Evolutionary conservation across 2,888 invertebrate species (phyloP).

Genomic region (Nemotelus nigrinus): DNA sequence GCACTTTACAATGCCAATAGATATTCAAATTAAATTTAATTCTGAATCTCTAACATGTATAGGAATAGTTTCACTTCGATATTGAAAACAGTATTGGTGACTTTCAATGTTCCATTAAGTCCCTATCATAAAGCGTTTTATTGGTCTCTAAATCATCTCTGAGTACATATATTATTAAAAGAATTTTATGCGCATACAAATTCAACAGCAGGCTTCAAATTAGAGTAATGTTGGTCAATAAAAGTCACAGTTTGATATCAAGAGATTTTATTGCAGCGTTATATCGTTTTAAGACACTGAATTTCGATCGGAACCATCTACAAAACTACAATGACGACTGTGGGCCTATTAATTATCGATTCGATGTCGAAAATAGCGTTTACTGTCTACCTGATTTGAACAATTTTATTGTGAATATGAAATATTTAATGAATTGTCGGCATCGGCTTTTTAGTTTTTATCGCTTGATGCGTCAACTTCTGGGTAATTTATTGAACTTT

Average conservation of each 20-base stretch:
- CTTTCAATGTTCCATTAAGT: neutral
- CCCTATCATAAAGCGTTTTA: conserved; percentile 1
- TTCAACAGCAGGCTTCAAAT: neutral
- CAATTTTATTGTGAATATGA: conserved; percentile 44
- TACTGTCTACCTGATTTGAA: conserved; percentile 37
- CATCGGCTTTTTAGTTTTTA: conserved; percentile 34
- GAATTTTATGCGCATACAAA: neutral
- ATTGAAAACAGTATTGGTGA: too few species aligned
- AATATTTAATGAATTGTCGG: conserved; percentile 40
- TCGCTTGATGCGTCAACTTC: conserved; percentile 29
- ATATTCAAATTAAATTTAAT: too few species aligned
- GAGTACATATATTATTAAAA: neutral
- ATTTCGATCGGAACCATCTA: neutral
- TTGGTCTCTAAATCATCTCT: conserved; percentile 19
- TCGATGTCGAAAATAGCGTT: conserved; percentile 45
- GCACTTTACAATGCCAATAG: too few species aligned
- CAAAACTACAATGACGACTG: neutral
- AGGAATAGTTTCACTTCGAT: too few species aligned
- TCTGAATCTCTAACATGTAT: too few species aligned
- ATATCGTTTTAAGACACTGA: conserved; percentile 32
- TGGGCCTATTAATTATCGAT: conserved; percentile 47
- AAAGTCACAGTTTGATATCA: conserved; percentile 39
- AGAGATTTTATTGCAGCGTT: conserved; percentile 22
- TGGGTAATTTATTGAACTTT: conserved; percentile 39
- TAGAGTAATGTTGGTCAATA: conserved; percentile 25